Evolutionary conservation across 2,888 invertebrate genomes (phyloP).

Genomic region (Temnothorax unifasciatus): DNA sequence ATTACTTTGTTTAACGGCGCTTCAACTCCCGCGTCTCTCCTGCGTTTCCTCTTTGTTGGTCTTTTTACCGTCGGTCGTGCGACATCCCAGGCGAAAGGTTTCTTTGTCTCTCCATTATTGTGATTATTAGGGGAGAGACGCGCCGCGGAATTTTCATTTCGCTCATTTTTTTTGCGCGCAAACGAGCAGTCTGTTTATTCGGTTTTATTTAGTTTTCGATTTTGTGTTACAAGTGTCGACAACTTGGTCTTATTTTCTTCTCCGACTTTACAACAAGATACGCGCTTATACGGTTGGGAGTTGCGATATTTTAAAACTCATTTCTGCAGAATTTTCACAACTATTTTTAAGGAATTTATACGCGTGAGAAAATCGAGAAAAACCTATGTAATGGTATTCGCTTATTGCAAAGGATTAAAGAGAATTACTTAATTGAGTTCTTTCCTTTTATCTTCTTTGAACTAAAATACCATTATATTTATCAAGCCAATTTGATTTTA

Average conservation of each 20-base stretch:
- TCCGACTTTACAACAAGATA: not conserved
- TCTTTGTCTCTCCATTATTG: slow-evolving; percentile 31
- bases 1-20: slow-evolving; percentile 20
- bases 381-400: not conserved
- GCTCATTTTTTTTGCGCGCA: not conserved
- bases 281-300: not conserved
- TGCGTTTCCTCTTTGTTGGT: not conserved
- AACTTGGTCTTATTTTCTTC: slow-evolving; percentile 3
- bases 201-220: slow-evolving; percentile 3
- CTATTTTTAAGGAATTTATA: slow-evolving; percentile 17
- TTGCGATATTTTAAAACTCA: slow-evolving; percentile 12
- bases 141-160: slow-evolving; percentile 34
- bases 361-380: not conserved
- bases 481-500: slow-evolving; percentile 26
- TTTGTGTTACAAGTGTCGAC: not conserved
- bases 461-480: slow-evolving; percentile 17
- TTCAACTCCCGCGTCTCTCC: not conserved
- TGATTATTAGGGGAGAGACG: slow-evolving; percentile 23
- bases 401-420: slow-evolving; percentile 21
- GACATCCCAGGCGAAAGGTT: not conserved
- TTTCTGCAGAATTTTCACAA: not conserved
- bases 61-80: not conserved
- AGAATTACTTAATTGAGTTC: slow-evolving; percentile 9
- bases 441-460: not conserved
- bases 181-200: slow-evolving; percentile 20